Evolutionary conservation across 2,888 invertebrate species (phyloP), one percentile per base, ranked within the genome.

Genomic region (Drosophila niveifrons): DNA sequence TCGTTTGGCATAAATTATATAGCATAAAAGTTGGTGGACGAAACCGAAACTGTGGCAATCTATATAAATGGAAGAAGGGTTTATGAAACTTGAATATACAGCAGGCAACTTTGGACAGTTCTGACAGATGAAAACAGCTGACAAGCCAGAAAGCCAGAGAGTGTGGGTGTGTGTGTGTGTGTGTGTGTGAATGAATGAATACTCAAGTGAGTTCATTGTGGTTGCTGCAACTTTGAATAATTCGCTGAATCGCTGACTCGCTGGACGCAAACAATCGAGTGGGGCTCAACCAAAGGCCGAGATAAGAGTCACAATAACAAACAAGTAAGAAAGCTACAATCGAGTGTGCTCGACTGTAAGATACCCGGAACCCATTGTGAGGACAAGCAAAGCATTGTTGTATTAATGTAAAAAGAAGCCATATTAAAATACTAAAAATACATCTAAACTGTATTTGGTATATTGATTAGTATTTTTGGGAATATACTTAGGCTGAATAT

Each of bases 201-300:
- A 50, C 13, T 62, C 44, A 48, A 66, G 62, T 62, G 62, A 57
- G 64, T 57, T 31, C 51, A 64, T 66, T 71, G 66, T 71, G 57
- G 34, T 9, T 48, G 47, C 57, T 63, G 67, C 64, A 72, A 65
- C 47, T 72, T 76, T 76, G 50, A 65, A 34, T 57, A 55, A 68
- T 64, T 76, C 57, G 57, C 53, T 64, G 69, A 68, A 59, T 76
- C 52, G 57, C 52, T 61, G 69, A 68, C 68, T 76, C 57, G 57
- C 53, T 65, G 69, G 57, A 31, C 53, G 57, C 62, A 66, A 74
- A 31, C 46, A 75, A 58, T 68, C 57, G 39, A 55, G 67, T 64
- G 53, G 72, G 53, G 72, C 52, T 61, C 66, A 76, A 75, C 48
- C 31, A 57, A 61, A 62, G 65, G 59, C 39, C 39, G 51, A 72